A percentile compares a stretch with the other conserved stretches of the same genome.
Evolutionary conservation across 2,797 vertebrate genomes (phyloP).

Genomic region (Schizopygopsis pylzovi): DNA sequence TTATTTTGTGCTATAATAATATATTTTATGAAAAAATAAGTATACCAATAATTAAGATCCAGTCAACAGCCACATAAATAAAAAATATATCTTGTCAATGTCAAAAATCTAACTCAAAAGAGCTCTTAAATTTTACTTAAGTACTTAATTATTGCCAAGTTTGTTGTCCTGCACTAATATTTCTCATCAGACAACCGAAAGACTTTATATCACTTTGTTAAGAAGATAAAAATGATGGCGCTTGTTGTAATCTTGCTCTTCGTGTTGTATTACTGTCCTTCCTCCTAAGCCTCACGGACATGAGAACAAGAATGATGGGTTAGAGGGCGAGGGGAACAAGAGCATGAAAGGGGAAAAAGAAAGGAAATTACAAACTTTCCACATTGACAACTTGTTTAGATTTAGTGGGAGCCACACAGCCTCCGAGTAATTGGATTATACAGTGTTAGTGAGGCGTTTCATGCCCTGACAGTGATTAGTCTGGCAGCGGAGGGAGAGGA

Average conservation of each 20-base stretch:
- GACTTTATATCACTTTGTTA: not conserved
- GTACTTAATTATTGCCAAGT: no score
- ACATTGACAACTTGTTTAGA: conserved; percentile 54
- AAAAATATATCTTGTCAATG: not conserved
- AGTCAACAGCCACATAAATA: no score
- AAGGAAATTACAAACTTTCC: conserved; percentile 51
- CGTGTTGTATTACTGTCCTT: not conserved
- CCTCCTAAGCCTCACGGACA: not conserved
- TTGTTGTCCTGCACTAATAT: not conserved
- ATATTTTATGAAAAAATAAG: no score
- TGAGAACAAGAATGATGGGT: conserved; percentile 11
- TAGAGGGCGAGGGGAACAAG: conserved; percentile 26
- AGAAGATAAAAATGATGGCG: not conserved
- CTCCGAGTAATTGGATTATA: conserved; percentile 48
- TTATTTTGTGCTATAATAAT: not conserved
- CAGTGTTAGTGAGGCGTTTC: conserved; percentile 46
- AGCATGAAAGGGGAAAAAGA: conserved; percentile 31
- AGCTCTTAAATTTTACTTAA: not conserved
- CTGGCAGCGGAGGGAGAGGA: conserved; percentile 37
- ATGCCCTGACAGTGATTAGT: conserved; percentile 51
- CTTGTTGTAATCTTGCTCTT: not conserved
- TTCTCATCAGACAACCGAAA: not conserved
- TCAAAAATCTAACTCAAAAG: not conserved
- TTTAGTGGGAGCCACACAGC: conserved; percentile 41
- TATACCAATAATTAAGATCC: no score